These are phyloP conservation scores for Drosophila suboccidentalis DNA, from an alignment of 2,888 invertebrate species.

Conservation along the genomic window DNA sequence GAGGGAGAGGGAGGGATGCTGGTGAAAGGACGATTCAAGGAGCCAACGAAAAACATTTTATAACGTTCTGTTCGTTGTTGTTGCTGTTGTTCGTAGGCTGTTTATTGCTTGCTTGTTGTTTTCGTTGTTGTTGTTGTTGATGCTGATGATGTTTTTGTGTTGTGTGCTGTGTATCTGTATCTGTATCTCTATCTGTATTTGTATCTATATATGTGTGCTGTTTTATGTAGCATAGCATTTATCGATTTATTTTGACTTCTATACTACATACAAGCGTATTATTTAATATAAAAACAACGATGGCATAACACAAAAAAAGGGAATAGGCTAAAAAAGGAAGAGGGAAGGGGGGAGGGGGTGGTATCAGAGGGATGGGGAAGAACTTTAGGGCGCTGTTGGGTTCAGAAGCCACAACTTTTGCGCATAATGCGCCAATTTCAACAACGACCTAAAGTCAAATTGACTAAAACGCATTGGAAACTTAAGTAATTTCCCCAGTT, in stretches of 20 bases:
- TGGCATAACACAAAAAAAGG: neutral
- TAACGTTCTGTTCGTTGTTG: slow-evolving; percentile 35
- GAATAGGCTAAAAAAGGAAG: neutral
- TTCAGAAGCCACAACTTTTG: slow-evolving; percentile 54
- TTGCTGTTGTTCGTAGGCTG: slow-evolving; percentile 68
- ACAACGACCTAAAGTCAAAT: slow-evolving; percentile 77
- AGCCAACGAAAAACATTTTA: slow-evolving; percentile 74
- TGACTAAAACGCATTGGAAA: slow-evolving; percentile 80
- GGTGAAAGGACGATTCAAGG: slow-evolving; percentile 76
- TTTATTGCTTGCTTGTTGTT: slow-evolving; percentile 62
- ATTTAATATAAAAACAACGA: slow-evolving; percentile 73
- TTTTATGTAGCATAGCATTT: slow-evolving; percentile 67
- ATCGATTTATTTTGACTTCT: slow-evolving; percentile 81
- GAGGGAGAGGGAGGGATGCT: slow-evolving; percentile 13
- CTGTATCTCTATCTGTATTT: slow-evolving; percentile 21
- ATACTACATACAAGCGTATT: slow-evolving; percentile 54
- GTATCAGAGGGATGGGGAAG: slow-evolving; percentile 7
- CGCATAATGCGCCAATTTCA: slow-evolving; percentile 78
- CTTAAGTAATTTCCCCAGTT: slow-evolving; percentile 74
- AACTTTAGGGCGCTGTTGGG: slow-evolving; percentile 71
- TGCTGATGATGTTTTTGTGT: slow-evolving; percentile 33
- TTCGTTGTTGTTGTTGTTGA: slow-evolving; percentile 17
- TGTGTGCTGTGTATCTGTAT: slow-evolving; percentile 34
- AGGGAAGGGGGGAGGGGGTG: neutral
- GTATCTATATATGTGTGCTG: slow-evolving; percentile 35